Percentiles rank a stretch among this genome's conserved stretches.
Evolutionary conservation across 2,888 invertebrate genomes (phyloP).

Genomic region (Sinhomidia bicolor): DNA sequence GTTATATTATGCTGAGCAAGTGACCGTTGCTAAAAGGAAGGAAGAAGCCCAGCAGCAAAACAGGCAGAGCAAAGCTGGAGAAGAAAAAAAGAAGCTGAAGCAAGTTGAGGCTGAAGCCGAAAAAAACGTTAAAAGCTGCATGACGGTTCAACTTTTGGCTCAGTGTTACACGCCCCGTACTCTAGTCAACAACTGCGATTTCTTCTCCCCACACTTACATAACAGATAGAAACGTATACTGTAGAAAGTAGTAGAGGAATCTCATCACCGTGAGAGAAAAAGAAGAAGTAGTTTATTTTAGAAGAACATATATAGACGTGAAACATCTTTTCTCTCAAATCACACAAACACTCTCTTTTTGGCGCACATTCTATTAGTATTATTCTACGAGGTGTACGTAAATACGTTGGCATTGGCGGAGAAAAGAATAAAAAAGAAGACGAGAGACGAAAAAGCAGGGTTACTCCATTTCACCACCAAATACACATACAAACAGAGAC

Average conservation of each 20-base stretch:
- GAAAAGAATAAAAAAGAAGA: slow-evolving; percentile 4
- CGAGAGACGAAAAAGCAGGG: background rate
- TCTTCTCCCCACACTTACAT: slow-evolving; percentile 48
- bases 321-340: no score
- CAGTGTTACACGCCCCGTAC: slow-evolving; percentile 71
- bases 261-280: slow-evolving; percentile 6
- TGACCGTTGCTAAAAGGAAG: background rate
- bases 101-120: no score
- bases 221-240: background rate
- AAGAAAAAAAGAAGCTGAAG: background rate
- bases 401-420: background rate
- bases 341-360: slow-evolving; percentile 11
- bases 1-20: background rate
- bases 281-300: slow-evolving; percentile 7
- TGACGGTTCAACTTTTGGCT: slow-evolving; percentile 39
- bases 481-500: slow-evolving; percentile 33
- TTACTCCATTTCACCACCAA: slow-evolving; percentile 22
- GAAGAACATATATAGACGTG: slow-evolving; percentile 45
- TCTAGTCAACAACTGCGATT: slow-evolving; percentile 61
- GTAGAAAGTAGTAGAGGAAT: no score
- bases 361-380: slow-evolving; percentile 11
- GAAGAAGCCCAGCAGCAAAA: slow-evolving; percentile 23
- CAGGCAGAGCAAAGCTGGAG: background rate
- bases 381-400: background rate
- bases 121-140: slow-evolving; percentile 57